A percentile compares a stretch with the other conserved stretches of the same genome.
phyloP scores from a whole-genome alignment of 2,888 invertebrate genomes.

The Atethmia centrago region DNA sequence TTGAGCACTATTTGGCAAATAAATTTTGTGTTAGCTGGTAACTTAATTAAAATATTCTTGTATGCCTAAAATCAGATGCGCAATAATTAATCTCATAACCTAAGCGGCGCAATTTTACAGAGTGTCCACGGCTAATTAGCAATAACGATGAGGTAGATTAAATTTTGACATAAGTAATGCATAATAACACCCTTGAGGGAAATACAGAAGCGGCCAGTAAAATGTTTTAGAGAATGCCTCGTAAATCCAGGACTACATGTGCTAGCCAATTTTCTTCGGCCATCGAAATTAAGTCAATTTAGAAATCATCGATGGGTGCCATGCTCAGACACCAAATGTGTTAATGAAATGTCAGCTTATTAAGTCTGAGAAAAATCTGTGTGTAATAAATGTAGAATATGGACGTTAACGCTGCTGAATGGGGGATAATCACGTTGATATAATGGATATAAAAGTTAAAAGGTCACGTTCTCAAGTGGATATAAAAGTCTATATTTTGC shows the following conservation, averaged over 20 bases:
- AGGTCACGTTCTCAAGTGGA: constrained; percentile 11
- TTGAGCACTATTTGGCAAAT: not conserved
- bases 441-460: constrained; percentile 23
- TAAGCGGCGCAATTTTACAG: constrained; percentile 36
- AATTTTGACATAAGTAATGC: constrained; percentile 47
- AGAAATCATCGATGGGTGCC: constrained; percentile 4
- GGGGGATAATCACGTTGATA: constrained; percentile 19
- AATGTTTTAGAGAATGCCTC: constrained; percentile 25
- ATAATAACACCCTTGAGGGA: constrained; percentile 39
- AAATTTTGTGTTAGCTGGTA: not conserved
- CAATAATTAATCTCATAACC: constrained; percentile 35
- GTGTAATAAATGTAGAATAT: constrained; percentile 12
- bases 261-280: constrained; percentile 17
- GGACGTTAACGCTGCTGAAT: not conserved
- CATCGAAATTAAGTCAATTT: constrained; percentile 28
- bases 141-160: constrained; percentile 57
- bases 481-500: constrained; percentile 2
- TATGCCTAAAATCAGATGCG: constrained; percentile 1
- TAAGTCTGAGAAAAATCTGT: constrained; percentile 12
- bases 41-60: not conserved
- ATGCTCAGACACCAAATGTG: constrained; percentile 24
- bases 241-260: constrained; percentile 14
- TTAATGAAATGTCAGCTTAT: constrained; percentile 32
- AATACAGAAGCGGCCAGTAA: constrained; percentile 23
- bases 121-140: constrained; percentile 48